Evolutionary conservation across 23 tunicate genomes (phyloP).

Genomic region (Styela plicata): DNA sequence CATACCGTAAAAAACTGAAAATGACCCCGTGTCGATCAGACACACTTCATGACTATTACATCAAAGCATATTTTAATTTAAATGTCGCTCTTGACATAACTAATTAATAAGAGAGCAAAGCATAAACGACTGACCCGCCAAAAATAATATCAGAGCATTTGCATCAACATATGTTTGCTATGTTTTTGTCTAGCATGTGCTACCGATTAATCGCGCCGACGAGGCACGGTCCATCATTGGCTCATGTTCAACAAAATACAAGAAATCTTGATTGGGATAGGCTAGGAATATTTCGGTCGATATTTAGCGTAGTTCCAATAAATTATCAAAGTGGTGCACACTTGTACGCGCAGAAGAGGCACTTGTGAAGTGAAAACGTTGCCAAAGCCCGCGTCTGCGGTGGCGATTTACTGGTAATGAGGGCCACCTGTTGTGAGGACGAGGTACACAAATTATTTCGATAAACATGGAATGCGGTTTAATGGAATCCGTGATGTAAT

Average conservation of each 20-base stretch:
- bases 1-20: too few relatives aligned
- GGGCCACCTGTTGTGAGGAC: constrained; percentile 1
- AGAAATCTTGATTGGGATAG: too few relatives aligned
- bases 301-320: neutral
- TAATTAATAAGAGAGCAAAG: neutral
- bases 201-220: too few relatives aligned
- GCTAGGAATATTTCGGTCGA: neutral
- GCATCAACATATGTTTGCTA: too few relatives aligned
- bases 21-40: too few relatives aligned
- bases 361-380: neutral
- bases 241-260: too few relatives aligned
- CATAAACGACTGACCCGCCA: neutral
- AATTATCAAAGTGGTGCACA: neutral
- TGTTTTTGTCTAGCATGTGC: too few relatives aligned
- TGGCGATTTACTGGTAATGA: neutral
- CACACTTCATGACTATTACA: too few relatives aligned
- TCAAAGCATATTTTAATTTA: too few relatives aligned
- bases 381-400: neutral
- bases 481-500: too few relatives aligned
- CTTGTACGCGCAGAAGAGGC: neutral
- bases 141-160: too few relatives aligned
- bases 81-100: neutral
- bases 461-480: neutral
- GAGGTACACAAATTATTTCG: neutral
- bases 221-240: too few relatives aligned